phyloP scores from a whole-genome alignment of 2,888 invertebrate species.

The Drosophila pseudotakahashii region DNA sequence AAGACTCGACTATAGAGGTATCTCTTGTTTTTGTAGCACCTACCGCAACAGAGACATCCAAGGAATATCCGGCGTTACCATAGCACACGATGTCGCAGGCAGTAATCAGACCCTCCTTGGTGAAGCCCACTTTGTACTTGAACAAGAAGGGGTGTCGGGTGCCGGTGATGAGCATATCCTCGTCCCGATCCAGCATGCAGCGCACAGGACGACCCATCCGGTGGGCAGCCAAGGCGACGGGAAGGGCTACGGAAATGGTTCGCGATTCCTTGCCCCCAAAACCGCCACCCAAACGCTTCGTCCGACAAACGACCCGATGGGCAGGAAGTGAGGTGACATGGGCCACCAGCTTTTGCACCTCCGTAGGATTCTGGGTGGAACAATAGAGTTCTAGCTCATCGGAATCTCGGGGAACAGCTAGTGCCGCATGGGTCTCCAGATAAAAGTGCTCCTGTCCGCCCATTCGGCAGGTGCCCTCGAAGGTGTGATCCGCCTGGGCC shows the following conservation, averaged over 20 bases:
- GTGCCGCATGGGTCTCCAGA: slow-evolving; percentile 92
- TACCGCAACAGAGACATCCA: slow-evolving; percentile 92
- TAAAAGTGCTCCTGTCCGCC: slow-evolving; percentile 99
- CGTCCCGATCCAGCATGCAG: slow-evolving; percentile 95
- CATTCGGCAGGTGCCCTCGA: slow-evolving; percentile 91
- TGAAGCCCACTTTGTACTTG: slow-evolving; percentile 93
- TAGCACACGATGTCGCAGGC: slow-evolving; percentile 91
- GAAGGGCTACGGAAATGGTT: slow-evolving; percentile 87
- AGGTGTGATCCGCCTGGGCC: slow-evolving; percentile 88
- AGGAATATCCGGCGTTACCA: slow-evolving; percentile 92
- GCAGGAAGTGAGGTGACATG: slow-evolving; percentile 90
- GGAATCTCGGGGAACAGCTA: slow-evolving; percentile 91
- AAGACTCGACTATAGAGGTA: too few species aligned
- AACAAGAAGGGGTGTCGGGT: slow-evolving; percentile 94
- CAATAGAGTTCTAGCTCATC: slow-evolving; percentile 94
- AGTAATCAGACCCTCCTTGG: slow-evolving; percentile 89
- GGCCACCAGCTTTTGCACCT: slow-evolving; percentile 89
- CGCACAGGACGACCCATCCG: slow-evolving; percentile 92
- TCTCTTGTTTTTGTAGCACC: not conserved
- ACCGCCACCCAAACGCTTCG: slow-evolving; percentile 96
- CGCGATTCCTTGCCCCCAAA: slow-evolving; percentile 98
- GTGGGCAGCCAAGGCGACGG: slow-evolving; percentile 92
- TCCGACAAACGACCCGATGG: slow-evolving; percentile 90
- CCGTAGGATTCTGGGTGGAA: slow-evolving; percentile 93
- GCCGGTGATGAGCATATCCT: slow-evolving; percentile 96